Evolutionary conservation across 1,140 invertebrate species (phyloP), one percentile per base, ranked within the genome.

Genomic region (Hylyphantes graminicola): DNA sequence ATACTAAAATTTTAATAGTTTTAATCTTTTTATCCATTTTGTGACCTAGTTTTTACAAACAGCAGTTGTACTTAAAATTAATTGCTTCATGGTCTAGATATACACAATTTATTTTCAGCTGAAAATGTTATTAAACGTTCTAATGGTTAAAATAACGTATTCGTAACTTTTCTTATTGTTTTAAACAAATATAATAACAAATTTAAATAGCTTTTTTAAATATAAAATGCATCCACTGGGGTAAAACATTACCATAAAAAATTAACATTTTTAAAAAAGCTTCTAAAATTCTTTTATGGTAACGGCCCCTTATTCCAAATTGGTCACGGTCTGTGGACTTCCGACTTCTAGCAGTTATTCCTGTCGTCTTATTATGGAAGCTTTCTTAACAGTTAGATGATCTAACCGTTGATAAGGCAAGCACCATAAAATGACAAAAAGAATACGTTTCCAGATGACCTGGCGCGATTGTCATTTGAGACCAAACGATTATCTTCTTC

Each of bases 401-500:
- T 17, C 12, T 15, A 17, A 61, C 12, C 57, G 11, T 35, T 55
- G 72, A 74, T 74, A 57, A 74, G 19, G n/a, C 72, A 74, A 74
- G 54, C 53, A 74, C 17, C 72, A 74, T 74, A 21, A 74, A 74
- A 74, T 74, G 72, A 48, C 72, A 57, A 74, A 74, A 59, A 50
- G 35, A 74, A 74, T 21, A 19, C 8, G 57, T 74, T 74, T 74
- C 72, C 72, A 74, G 72, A 74, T 74, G 54, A 74, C 72, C 72
- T 74, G 72, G 55, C 57, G 19, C 54, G 72, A 74, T 74, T 74
- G 72, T 74, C 72, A 35, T 15, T 19, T 13, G 15, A 70, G 54
- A 2, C 35, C 35, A 35, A 54, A 17, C 17, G n/a, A 70, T 70
- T 35, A 55, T 74, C 55, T 59, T 74, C 57, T 57, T 74, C 55